Base-by-base conservation (phyloP, 2,888 invertebrate genomes). In the Stenichneumon culpator region DNA sequence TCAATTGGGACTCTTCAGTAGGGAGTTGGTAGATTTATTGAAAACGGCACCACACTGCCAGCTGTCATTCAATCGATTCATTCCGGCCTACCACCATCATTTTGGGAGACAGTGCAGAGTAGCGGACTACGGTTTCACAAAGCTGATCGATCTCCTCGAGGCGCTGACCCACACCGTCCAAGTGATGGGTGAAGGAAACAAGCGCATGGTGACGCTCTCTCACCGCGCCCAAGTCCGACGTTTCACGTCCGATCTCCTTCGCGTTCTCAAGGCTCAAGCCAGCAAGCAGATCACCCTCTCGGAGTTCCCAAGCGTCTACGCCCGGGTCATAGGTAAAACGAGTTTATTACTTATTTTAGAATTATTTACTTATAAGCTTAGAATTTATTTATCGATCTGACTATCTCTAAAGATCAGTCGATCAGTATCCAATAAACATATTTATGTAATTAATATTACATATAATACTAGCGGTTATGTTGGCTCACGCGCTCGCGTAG, bases 71-170 rank as follows among this genome's bases (percentile, higher is more conserved):
- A 96, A 95, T 93, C 97, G 98, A 91, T 97, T 99, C 88, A 98
- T 99, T 90, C 99, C 99, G 2, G 97, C 98, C 1, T 99, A 99
- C 94, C 99, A 99, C 93, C 98, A 98, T 94, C 99, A 99, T 94
- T 99, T 99, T 94, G 98, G 99, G 0, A 96, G 98, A 47, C 99
- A 99, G 94, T 99, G 99, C 93, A 96, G 98, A 75, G 98, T 99
- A 0, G 98, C 99, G 7, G 98, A 99, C 94, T 99, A 99, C 93
- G 99, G 99, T n/a, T 99, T 97, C 92, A 98, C 98, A 0, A 98
- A 98, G 93, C 95, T 99, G 2, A 97, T 98, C 25, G 99, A 99
- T 94, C 95, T 99, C 54, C 96, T 99, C 65, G 97, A 98, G 89
- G 97, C 98, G 3, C 95, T 99, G n/a, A 96, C 97, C 16, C 96